Percentiles rank a stretch among this genome's conserved stretches.
Conservation (phyloP, 2,797 vertebrate genomes). For the Pristis pectinata region DNA sequence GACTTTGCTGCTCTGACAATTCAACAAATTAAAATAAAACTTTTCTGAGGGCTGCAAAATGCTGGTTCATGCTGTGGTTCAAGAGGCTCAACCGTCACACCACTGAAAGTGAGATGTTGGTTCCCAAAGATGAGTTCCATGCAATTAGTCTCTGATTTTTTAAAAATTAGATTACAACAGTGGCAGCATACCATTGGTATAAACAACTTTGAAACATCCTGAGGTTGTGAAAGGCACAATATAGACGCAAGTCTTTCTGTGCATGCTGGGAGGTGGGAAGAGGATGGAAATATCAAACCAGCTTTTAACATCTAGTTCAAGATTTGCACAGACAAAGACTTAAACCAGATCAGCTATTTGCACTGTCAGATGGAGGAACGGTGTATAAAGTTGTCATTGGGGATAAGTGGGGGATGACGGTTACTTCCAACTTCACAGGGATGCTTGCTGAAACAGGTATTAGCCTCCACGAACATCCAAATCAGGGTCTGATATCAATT, state of each 20-base stretch:
- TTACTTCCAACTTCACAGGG: background rate
- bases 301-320: background rate
- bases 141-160: background rate
- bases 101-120: background rate
- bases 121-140: background rate
- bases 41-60: slow-evolving; percentile 1
- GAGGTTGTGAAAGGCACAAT: background rate
- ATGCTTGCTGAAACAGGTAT: background rate
- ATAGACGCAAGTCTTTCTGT: background rate
- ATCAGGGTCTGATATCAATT: background rate
- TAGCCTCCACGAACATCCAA: background rate
- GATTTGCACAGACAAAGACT: background rate
- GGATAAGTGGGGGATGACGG: background rate
- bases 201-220: background rate
- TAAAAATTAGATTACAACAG: background rate
- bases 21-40: background rate
- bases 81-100: background rate
- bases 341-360: background rate
- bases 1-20: background rate
- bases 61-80: background rate
- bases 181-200: background rate
- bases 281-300: background rate
- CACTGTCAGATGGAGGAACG: background rate
- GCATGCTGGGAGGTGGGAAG: background rate
- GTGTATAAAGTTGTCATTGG: background rate